phyloP scores from a whole-genome alignment of 2,888 invertebrate genomes.

The Lottia gigantea region DNA sequence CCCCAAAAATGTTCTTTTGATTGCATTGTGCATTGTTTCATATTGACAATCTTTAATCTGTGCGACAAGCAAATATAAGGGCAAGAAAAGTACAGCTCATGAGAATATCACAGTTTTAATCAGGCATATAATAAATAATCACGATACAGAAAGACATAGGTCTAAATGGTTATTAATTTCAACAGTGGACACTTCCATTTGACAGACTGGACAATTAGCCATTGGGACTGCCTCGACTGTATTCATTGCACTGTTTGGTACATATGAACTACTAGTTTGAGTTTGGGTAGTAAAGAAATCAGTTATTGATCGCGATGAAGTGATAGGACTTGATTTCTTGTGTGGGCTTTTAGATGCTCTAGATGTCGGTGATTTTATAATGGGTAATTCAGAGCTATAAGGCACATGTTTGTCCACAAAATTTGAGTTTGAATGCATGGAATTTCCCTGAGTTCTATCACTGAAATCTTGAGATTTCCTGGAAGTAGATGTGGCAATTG shows the following conservation, averaged over 20 bases:
- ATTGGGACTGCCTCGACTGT: background rate
- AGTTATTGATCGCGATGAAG: background rate
- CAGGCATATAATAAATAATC: background rate
- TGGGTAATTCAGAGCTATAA: background rate
- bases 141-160: conserved; percentile 35
- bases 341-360: background rate
- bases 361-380: background rate
- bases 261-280: background rate
- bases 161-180: conserved; percentile 58
- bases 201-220: conserved; percentile 53
- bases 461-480: no score
- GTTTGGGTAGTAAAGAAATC: background rate
- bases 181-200: conserved; percentile 31
- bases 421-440: background rate
- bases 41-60: no score
- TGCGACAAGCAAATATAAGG: no score
- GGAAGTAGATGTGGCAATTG: no score
- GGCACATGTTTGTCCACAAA: background rate
- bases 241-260: background rate
- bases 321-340: background rate
- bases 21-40: no score
- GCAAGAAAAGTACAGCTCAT: no score
- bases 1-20: no score
- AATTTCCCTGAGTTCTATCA: no score
- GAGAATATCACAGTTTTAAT: no score